A percentile compares a stretch with the other conserved stretches of the same genome.
These are phyloP conservation scores for Ornithorhynchus anatinus DNA, from an alignment of 2,113 vertebrate species.

Conservation along the genomic window DNA sequence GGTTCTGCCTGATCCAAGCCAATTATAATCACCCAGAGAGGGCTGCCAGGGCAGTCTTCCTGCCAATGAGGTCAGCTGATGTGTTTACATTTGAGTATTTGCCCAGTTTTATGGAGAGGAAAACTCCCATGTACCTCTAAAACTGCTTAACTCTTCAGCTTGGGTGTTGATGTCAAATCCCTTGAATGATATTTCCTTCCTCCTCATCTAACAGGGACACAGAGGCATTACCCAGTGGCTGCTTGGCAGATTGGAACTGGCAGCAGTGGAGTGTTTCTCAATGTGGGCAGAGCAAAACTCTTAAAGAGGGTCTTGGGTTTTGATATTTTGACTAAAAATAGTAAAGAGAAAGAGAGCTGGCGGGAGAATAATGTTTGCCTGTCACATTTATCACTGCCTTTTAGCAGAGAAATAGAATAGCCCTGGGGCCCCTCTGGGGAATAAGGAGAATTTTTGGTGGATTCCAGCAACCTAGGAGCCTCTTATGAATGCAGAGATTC, in stretches of 20 bases:
- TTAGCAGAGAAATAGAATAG: not conserved
- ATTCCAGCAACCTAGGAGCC: not conserved
- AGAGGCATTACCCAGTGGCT: not conserved
- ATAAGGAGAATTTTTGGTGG: not conserved
- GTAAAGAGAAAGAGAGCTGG: not conserved
- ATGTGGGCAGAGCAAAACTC: slow-evolving; percentile 4
- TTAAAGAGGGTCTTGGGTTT: slow-evolving; percentile 31
- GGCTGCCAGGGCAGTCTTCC: slow-evolving; percentile 6
- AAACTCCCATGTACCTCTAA: not conserved
- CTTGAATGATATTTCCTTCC: no score
- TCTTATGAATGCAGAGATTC: not conserved
- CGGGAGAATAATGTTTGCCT: no score
- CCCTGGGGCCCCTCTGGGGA: not conserved
- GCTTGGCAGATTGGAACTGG: not conserved
- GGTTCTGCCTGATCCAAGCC: slow-evolving; percentile 27
- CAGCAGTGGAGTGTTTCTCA: not conserved
- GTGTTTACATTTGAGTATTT: not conserved
- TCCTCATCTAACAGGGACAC: not conserved
- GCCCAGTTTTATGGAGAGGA: not conserved
- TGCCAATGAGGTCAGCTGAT: slow-evolving; percentile 37
- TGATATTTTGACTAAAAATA: slow-evolving; percentile 24
- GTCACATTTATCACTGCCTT: not conserved
- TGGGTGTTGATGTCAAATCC: slow-evolving; percentile 12
- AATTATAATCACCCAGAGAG: slow-evolving; percentile 42
- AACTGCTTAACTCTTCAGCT: not conserved